Conservation (phyloP, 2,797 vertebrate genomes). For the Xyrichtys novacula region DNA sequence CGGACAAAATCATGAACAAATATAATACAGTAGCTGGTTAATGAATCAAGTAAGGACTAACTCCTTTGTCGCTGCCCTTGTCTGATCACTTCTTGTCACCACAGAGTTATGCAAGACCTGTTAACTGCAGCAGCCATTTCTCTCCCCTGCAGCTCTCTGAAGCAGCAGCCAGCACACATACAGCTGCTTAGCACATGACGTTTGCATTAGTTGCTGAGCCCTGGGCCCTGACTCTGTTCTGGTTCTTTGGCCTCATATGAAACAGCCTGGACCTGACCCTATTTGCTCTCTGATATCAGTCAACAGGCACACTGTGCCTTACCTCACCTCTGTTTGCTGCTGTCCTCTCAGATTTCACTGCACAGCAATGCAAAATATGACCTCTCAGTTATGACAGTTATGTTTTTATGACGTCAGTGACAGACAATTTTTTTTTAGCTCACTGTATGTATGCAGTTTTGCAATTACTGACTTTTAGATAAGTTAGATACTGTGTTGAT, state of each 20-base stretch:
- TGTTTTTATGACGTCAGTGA: not conserved
- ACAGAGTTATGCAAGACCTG: not conserved
- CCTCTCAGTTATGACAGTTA: not conserved
- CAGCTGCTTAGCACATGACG: not conserved
- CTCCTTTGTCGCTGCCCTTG: not conserved
- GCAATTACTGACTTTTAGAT: not conserved
- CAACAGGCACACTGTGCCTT: slow-evolving; percentile 22
- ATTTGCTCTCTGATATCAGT: slow-evolving; percentile 34
- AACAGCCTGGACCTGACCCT: slow-evolving; percentile 58
- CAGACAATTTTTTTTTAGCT: too few species aligned
- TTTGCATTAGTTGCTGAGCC: slow-evolving; percentile 8
- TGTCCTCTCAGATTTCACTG: slow-evolving; percentile 2
- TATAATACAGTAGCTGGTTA: too few species aligned
- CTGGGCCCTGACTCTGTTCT: slow-evolving; percentile 45
- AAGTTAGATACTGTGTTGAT: not conserved
- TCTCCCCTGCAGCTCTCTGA: not conserved
- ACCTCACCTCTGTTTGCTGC: slow-evolving; percentile 10
- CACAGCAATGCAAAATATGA: not conserved
- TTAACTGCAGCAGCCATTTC: too few species aligned
- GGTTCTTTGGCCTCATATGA: slow-evolving; percentile 31
- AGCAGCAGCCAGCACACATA: not conserved
- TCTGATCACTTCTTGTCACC: not conserved
- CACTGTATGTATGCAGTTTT: not conserved
- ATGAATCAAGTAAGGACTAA: not conserved
- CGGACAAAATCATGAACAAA: not conserved